Conservation (phyloP, 2,113 vertebrate genomes). For the Clupea harengus region DNA sequence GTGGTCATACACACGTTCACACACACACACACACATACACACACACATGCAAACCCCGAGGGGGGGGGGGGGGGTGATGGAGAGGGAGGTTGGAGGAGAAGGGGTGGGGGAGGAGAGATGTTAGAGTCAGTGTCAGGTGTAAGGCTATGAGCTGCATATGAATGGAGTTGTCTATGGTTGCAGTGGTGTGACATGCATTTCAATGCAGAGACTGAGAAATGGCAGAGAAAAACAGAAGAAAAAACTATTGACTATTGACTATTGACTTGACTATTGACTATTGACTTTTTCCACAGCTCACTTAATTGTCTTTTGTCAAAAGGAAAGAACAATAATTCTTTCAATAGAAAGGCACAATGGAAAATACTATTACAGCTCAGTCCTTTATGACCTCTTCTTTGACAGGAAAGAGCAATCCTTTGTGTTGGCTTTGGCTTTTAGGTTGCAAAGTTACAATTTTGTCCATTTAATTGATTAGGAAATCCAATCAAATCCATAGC, state of each 20-base stretch:
- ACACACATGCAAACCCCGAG: background rate
- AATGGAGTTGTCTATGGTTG: background rate
- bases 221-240: background rate
- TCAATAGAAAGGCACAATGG: background rate
- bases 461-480: conserved; percentile 21
- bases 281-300: too few species aligned
- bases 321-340: background rate
- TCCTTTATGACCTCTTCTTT: background rate
- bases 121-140: conserved; percentile 14
- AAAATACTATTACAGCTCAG: background rate
- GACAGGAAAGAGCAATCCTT: background rate
- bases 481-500: conserved; percentile 11
- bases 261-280: too few species aligned
- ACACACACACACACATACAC: background rate
- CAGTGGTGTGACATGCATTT: background rate
- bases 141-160: conserved; percentile 6
- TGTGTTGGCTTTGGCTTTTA: background rate
- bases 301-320: background rate
- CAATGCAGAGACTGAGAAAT: background rate
- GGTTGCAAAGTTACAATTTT: background rate
- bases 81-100: background rate
- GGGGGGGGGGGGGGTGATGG: background rate
- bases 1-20: background rate
- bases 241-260: too few species aligned
- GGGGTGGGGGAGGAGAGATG: background rate